Percentiles rank a stretch among this genome's conserved stretches.
Evolutionary conservation across 1,140 invertebrate genomes (phyloP).

Genomic region (Lordiphosa clarofinis): DNA sequence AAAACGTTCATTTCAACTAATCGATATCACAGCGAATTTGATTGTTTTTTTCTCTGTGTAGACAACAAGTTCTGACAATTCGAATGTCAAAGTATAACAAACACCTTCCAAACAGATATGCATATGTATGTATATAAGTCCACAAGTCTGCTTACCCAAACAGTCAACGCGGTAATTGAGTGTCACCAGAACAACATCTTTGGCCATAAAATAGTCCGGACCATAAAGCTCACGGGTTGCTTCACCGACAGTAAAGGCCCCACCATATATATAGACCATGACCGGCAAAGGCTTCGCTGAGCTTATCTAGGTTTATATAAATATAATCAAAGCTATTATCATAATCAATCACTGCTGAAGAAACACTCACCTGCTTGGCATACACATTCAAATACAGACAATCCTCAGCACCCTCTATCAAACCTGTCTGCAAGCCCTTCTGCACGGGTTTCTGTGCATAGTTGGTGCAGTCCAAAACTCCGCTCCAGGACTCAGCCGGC

Average conservation of each 20-base stretch:
- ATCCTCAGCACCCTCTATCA: slow-evolving; percentile 77
- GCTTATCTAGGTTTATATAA: slow-evolving; percentile 33
- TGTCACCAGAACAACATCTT: slow-evolving; percentile 85
- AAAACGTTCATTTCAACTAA: slow-evolving; percentile 39
- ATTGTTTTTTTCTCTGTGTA: no score
- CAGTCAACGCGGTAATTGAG: slow-evolving; percentile 86
- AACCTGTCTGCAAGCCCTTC: slow-evolving; percentile 29
- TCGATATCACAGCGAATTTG: no score
- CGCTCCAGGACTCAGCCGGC: slow-evolving; percentile 59
- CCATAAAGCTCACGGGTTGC: slow-evolving; percentile 80
- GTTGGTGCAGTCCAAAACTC: slow-evolving; percentile 49
- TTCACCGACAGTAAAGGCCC: slow-evolving; percentile 82
- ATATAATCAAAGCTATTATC: slow-evolving; percentile 13
- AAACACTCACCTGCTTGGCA: slow-evolving; percentile 53
- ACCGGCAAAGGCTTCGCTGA: slow-evolving; percentile 81
- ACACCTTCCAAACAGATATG: no score
- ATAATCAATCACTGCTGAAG: neutral
- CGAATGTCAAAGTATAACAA: no score
- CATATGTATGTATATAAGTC: slow-evolving; percentile 6
- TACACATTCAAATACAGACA: slow-evolving; percentile 79
- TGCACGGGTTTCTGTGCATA: slow-evolving; percentile 55
- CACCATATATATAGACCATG: slow-evolving; percentile 87
- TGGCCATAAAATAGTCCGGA: slow-evolving; percentile 83
- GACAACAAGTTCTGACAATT: no score
- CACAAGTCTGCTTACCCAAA: slow-evolving; percentile 77